Conservation (phyloP, 2,113 vertebrate genomes). For the Acrocephalus kingi region DNA sequence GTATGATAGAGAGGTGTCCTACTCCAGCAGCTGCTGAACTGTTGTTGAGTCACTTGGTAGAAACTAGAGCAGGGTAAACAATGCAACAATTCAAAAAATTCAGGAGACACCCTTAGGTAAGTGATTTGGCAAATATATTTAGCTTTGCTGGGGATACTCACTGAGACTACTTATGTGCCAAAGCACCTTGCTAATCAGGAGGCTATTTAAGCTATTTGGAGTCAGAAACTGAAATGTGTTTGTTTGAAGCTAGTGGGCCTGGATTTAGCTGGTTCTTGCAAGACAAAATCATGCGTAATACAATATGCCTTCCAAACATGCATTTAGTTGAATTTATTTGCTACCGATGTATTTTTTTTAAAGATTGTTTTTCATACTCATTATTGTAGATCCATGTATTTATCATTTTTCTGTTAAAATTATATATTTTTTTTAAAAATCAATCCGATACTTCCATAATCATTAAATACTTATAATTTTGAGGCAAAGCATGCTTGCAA, state of each 20-base stretch:
- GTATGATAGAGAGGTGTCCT: background rate
- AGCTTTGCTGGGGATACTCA: constrained; percentile 40
- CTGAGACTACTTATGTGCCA: constrained; percentile 12
- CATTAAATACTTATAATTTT: background rate
- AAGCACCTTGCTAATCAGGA: constrained; percentile 56
- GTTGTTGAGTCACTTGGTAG: constrained; percentile 50
- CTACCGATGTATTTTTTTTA: background rate
- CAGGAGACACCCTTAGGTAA: constrained; percentile 66
- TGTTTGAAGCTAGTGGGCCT: background rate
- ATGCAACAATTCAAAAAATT: constrained; percentile 64
- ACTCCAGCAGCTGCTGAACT: background rate
- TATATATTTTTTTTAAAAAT: background rate
- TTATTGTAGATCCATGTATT: background rate
- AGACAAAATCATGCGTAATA: background rate
- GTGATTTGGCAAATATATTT: constrained; percentile 65
- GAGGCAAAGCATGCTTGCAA: background rate
- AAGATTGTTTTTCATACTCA: background rate
- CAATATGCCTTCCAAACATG: background rate
- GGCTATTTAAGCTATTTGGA: constrained; percentile 26
- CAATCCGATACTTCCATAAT: background rate
- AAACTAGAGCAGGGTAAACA: constrained; percentile 65
- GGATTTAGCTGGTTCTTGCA: background rate
- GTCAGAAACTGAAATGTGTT: constrained; percentile 16
- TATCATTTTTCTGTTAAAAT: background rate
- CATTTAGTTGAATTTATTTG: background rate